A percentile compares a stretch with the other conserved stretches of the same genome.
These are phyloP conservation scores for Mycetomoellerius zeteki DNA, from an alignment of 1,140 invertebrate genomes.

Conservation along the genomic window DNA sequence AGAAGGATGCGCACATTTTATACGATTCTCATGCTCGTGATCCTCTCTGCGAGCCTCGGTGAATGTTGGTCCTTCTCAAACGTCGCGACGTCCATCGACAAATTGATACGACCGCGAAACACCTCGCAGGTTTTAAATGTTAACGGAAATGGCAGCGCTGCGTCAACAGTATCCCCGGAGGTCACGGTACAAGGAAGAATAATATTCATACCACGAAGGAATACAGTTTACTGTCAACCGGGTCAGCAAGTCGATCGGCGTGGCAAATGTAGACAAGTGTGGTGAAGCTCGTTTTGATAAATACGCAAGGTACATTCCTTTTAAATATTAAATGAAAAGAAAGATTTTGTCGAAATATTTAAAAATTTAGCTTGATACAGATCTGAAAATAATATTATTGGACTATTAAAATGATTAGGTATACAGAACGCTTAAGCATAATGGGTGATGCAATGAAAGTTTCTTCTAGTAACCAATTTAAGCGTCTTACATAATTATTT, in stretches of 20 bases:
- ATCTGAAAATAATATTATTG: no score
- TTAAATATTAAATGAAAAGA: not conserved
- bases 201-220: constrained; percentile 75
- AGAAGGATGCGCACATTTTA: constrained; percentile 49
- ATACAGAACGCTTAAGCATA: no score
- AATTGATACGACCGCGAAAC: not conserved
- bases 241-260: constrained; percentile 76
- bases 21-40: constrained; percentile 53
- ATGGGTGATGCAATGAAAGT: no score
- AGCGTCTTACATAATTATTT: no score
- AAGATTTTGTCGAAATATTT: no score
- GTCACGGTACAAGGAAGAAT: constrained; percentile 64
- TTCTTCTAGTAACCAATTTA: no score
- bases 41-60: constrained; percentile 37
- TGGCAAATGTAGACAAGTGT: constrained; percentile 78
- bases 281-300: constrained; percentile 63
- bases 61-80: constrained; percentile 68
- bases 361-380: no score
- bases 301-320: constrained; percentile 2
- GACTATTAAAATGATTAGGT: no score
- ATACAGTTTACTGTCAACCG: constrained; percentile 66
- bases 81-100: constrained; percentile 48
- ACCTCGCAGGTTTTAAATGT: not conserved
- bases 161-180: not conserved
- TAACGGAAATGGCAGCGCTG: not conserved